Conservation (phyloP, 2,113 vertebrate genomes). For the Deroptyus accipitrinus region DNA sequence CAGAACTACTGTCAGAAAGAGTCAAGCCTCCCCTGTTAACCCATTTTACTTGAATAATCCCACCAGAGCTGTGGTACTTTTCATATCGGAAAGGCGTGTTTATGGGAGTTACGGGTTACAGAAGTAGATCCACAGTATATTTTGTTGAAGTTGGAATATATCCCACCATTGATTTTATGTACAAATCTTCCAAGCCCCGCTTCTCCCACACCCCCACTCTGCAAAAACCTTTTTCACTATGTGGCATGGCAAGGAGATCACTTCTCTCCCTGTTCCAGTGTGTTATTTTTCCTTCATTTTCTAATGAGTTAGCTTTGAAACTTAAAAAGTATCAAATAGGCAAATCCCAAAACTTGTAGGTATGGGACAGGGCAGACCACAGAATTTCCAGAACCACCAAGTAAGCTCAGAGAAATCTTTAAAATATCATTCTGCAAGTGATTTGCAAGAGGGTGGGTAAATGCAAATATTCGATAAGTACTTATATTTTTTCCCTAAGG, state of each 20-base stretch:
- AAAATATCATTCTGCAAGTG: background rate
- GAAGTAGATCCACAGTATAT: background rate
- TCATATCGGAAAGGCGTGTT: background rate
- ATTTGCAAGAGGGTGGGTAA: constrained; percentile 46
- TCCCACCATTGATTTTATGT: constrained; percentile 3
- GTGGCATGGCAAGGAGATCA: background rate
- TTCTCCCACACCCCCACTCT: background rate
- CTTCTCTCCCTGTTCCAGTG: background rate
- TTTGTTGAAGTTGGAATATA: constrained; percentile 28
- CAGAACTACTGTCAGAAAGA: background rate
- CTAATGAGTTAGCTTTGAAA: background rate
- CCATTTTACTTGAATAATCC: background rate
- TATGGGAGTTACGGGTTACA: background rate
- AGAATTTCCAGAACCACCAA: background rate
- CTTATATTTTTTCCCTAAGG: constrained; percentile 65
- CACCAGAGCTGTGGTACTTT: background rate
- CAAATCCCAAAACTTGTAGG: background rate
- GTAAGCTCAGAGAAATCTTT: background rate
- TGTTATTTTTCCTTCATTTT: background rate
- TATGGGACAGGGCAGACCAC: background rate
- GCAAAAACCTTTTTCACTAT: background rate
- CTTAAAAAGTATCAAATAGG: background rate
- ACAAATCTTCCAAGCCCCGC: background rate
- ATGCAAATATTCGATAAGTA: constrained; percentile 65
- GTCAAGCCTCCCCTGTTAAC: background rate